A percentile compares a stretch with the other conserved stretches of the same genome.
phyloP scores from a whole-genome alignment of 2,888 invertebrate genomes.

The Philonicus albiceps region DNA sequence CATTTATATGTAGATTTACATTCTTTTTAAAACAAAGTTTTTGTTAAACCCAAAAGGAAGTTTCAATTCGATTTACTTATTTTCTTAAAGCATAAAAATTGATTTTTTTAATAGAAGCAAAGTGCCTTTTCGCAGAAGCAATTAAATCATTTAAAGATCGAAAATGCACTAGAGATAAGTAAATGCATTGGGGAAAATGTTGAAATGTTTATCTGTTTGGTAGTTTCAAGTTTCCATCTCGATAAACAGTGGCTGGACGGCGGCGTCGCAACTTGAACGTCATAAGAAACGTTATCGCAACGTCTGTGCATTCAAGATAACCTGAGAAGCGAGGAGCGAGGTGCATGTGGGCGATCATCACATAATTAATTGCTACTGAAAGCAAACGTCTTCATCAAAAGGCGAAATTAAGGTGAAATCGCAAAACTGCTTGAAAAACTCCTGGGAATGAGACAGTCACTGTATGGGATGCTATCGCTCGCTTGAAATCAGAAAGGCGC shows the following conservation, averaged over 20 bases:
- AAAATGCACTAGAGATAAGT: neutral
- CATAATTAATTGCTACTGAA: slow-evolving; percentile 36
- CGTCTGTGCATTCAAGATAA: neutral
- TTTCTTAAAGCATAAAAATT: neutral
- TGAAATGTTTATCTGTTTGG: neutral
- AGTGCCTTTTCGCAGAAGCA: neutral
- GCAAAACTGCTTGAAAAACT: neutral
- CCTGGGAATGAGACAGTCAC: neutral
- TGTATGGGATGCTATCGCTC: neutral
- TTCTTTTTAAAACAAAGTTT: too few relatives aligned
- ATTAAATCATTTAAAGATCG: neutral
- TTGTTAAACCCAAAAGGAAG: neutral
- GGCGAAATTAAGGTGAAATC: neutral
- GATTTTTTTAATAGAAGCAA: neutral
- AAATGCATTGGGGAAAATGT: neutral
- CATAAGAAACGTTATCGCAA: neutral
- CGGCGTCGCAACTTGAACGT: neutral
- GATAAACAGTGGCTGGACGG: neutral
- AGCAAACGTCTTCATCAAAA: slow-evolving; percentile 1
- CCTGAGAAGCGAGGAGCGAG: neutral
- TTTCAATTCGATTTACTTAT: neutral
- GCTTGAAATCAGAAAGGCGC: slow-evolving; percentile 5
- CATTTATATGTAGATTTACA: too few relatives aligned
- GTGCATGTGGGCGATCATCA: slow-evolving; percentile 13
- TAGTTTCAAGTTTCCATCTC: neutral